Evolutionary conservation across 2,888 invertebrate species (phyloP), one percentile per base, ranked within the genome.

Genomic region (Netelia melanura): DNA sequence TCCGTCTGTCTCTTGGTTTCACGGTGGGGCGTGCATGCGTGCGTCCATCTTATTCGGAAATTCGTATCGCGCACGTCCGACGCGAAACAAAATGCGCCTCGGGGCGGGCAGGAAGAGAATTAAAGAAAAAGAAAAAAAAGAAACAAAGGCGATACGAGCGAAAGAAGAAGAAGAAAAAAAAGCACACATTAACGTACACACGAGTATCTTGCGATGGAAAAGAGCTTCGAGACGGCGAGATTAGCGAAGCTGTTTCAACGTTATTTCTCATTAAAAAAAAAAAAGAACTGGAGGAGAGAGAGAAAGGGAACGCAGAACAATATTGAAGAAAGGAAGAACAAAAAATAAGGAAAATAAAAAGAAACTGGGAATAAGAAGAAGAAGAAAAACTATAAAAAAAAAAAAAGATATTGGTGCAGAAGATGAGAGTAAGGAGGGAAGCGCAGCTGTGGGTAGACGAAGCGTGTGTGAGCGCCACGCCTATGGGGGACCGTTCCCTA

Each of bases 391-490:
- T 14, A 52, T 14, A 17, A 5, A 44, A 52, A 21, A 61, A 67
- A n/a, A n/a, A 76, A 67, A 30, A 23, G 48, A 61, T 54, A 58
- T 64, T 43, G 70, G 38, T 56, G 82, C 43, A 70, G 38, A 54
- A 67, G 54, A 44, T 11, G 44, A 72, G 30, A 64, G 48, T 61
- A 43, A 71, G 54, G 54, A 72, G n/a, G 52, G 62, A 62, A 52
- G 30, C 62, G 48, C 14, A 44, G 44, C 14, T 43, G 71, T 65
- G 62, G 43, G 71, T 79, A 71, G 79, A 25, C 23, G 44, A 75
- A 48, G 54, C 75, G 64, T 44, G 48, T 52, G 64, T 65, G 74
- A 75, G 52, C 70, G 86, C 88, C 88, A 88, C 88, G 88, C 88
- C 88, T 88, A 86, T 87, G 85, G 75, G 58, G 58, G 62, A 74